Conservation (phyloP, 1,140 invertebrate genomes). For the Ephestia elutella region DNA sequence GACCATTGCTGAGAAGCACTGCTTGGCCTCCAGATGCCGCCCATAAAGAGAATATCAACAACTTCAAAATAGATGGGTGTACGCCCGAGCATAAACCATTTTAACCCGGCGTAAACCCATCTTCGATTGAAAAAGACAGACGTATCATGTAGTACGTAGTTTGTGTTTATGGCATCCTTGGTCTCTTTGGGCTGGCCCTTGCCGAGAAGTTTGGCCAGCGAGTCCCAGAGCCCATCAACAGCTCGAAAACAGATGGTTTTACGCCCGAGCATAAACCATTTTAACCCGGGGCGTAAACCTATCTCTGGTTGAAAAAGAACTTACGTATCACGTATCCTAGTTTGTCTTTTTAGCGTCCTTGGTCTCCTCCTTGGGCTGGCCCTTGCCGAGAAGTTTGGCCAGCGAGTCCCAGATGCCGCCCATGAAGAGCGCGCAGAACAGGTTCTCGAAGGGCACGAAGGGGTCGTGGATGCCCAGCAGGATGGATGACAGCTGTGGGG, state of each 20-base stretch:
- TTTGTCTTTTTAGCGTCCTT: slow-evolving; percentile 89
- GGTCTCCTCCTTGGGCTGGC: slow-evolving; percentile 85
- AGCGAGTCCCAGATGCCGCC: slow-evolving; percentile 98
- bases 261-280: too few species aligned
- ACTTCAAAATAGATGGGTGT: slow-evolving; percentile 94
- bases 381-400: slow-evolving; percentile 86
- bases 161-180: slow-evolving; percentile 87
- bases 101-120: too few species aligned
- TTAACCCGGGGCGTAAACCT: too few species aligned
- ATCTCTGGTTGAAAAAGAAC: too few species aligned
- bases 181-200: slow-evolving; percentile 84
- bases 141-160: slow-evolving; percentile 68
- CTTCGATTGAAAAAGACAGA: slow-evolving; percentile 31
- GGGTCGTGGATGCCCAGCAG: slow-evolving; percentile 98
- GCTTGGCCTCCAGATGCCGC: slow-evolving; percentile 94
- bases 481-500: slow-evolving; percentile 88
- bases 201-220: slow-evolving; percentile 88
- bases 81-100: too few species aligned
- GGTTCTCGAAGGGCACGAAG: slow-evolving; percentile 98
- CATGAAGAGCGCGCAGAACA: slow-evolving; percentile 97
- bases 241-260: slow-evolving; percentile 94
- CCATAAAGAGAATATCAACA: slow-evolving; percentile 98
- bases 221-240: slow-evolving; percentile 99
- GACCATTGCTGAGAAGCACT: slow-evolving; percentile 85
- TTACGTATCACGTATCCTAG: slow-evolving; percentile 54